These are phyloP conservation scores for Amblyteles armatorius DNA, from an alignment of 2,888 invertebrate genomes.

Conservation along the genomic window DNA sequence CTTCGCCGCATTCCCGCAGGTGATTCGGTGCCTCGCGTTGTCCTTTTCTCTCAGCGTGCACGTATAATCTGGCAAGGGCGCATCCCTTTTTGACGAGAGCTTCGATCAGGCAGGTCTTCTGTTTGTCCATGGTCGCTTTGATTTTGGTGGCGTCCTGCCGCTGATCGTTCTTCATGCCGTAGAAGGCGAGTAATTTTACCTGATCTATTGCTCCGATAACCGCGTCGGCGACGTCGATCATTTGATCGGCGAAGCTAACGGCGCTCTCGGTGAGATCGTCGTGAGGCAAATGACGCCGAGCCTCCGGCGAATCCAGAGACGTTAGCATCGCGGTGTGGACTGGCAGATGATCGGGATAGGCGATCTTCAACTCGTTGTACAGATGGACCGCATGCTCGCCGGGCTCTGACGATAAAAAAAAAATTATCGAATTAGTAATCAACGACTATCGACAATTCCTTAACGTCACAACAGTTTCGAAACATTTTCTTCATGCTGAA, in stretches of 20 bases:
- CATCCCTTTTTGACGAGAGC: constrained; percentile 92
- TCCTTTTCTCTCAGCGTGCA: constrained; percentile 80
- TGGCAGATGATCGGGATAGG: constrained; percentile 91
- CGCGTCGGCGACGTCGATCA: constrained; percentile 88
- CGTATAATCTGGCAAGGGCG: constrained; percentile 88
- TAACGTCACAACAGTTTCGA: constrained; percentile 1
- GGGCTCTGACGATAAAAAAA: constrained; percentile 84
- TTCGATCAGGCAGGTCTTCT: constrained; percentile 92
- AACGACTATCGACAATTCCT: constrained; percentile 1
- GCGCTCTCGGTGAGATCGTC: constrained; percentile 81
- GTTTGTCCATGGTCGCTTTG: constrained; percentile 94
- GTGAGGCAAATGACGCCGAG: constrained; percentile 84
- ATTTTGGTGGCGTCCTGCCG: constrained; percentile 93
- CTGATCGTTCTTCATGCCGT: constrained; percentile 94
- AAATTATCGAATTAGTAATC: constrained; percentile 19
- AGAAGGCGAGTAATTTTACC: constrained; percentile 91
- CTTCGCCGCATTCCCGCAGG: constrained; percentile 86
- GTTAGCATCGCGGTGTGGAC: constrained; percentile 93
- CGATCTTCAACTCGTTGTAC: constrained; percentile 90
- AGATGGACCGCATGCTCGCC: constrained; percentile 89
- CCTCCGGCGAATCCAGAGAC: constrained; percentile 89
- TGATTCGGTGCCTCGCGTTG: constrained; percentile 81
- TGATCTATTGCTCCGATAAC: constrained; percentile 91
- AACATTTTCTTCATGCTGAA: constrained; percentile 28
- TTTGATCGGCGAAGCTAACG: constrained; percentile 84